phyloP scores from a whole-genome alignment of 1,140 invertebrate genomes.

The Pantala flavescens region DNA sequence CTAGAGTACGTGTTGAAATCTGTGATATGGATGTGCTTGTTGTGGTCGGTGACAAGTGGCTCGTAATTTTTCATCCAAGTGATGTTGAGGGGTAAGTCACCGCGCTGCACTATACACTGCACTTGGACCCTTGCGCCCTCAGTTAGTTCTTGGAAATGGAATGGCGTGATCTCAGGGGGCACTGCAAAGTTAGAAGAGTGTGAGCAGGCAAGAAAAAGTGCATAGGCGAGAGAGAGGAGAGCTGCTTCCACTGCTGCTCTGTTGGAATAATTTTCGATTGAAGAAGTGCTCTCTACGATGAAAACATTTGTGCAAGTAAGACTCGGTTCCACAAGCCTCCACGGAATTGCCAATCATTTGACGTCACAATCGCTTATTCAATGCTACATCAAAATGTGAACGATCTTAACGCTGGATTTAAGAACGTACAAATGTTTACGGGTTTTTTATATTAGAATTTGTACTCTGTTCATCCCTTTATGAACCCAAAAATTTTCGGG shows the following conservation, averaged over 20 bases:
- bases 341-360: no score
- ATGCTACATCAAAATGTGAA: no score
- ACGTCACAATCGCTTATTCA: no score
- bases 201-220: background rate
- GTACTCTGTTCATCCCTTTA: no score
- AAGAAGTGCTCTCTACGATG: background rate
- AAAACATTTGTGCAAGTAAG: background rate
- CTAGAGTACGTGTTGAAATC: slow-evolving; percentile 34
- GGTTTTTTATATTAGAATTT: no score
- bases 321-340: background rate
- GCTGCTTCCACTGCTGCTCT: background rate
- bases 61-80: slow-evolving; percentile 48
- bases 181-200: slow-evolving; percentile 37
- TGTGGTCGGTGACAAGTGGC: slow-evolving; percentile 25
- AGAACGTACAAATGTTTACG: no score
- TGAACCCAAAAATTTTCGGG: no score
- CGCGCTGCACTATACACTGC: slow-evolving; percentile 50
- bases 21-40: slow-evolving; percentile 22
- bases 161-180: slow-evolving; percentile 46
- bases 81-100: slow-evolving; percentile 46
- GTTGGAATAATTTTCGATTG: background rate
- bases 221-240: background rate
- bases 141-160: slow-evolving; percentile 43
- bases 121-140: slow-evolving; percentile 54
- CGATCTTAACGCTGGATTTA: no score